phyloP scores from a whole-genome alignment of 1,140 invertebrate genomes.

The Tribolium castaneum region DNA sequence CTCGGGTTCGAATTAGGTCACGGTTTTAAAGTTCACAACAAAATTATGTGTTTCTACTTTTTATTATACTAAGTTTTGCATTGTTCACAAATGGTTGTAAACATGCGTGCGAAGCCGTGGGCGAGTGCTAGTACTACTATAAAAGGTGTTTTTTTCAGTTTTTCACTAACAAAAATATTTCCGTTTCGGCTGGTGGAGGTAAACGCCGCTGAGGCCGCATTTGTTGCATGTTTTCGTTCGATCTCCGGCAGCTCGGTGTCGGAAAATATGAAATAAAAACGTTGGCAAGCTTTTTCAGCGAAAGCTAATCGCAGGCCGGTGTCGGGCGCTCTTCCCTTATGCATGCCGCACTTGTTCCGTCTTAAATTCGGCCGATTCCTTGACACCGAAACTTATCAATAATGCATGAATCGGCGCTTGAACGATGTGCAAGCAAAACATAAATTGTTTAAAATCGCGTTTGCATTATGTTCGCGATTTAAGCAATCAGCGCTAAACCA shows the following conservation, averaged over 20 bases:
- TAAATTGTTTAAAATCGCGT: conserved; percentile 45
- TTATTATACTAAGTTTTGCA: too few relatives aligned
- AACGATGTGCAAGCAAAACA: conserved; percentile 46
- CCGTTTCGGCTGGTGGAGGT: too few relatives aligned
- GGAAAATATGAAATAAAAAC: not conserved
- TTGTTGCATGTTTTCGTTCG: not conserved
- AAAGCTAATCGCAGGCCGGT: not conserved
- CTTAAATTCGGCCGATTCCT: conserved; percentile 16
- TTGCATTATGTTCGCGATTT: not conserved
- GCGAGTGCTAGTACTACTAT: too few relatives aligned
- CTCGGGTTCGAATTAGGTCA: too few relatives aligned
- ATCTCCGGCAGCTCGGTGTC: not conserved
- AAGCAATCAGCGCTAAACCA: not conserved
- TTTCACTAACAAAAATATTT: too few relatives aligned
- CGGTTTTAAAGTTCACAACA: too few relatives aligned
- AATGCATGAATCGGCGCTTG: conserved; percentile 40
- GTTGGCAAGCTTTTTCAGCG: not conserved
- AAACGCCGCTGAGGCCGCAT: not conserved
- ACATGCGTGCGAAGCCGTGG: too few relatives aligned
- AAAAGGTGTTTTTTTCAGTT: too few relatives aligned
- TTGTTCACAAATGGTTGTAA: too few relatives aligned
- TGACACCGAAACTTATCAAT: conserved; percentile 42
- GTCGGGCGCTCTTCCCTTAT: not conserved
- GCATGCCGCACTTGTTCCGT: conserved; percentile 45
- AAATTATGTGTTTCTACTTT: too few relatives aligned